Conservation (phyloP, 2,113 vertebrate species). For the Orientallactaga bullata region DNA sequence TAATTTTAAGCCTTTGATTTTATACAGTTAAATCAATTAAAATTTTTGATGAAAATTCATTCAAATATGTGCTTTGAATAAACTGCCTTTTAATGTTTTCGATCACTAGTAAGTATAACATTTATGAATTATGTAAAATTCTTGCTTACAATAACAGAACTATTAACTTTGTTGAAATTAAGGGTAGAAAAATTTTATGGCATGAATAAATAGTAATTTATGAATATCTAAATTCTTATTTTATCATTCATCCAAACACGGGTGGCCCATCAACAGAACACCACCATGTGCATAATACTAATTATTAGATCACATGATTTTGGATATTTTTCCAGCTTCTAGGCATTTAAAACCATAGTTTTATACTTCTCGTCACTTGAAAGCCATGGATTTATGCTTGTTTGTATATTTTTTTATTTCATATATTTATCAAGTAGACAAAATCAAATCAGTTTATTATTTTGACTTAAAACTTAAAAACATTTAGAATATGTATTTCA, state of each 20-base stretch:
- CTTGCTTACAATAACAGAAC: background rate
- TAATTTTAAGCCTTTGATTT: conserved; percentile 54
- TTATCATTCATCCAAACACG: conserved; percentile 24
- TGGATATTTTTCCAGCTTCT: conserved; percentile 27
- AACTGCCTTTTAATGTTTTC: conserved; percentile 47
- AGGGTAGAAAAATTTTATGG: conserved; percentile 31
- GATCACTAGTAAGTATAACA: conserved; percentile 27
- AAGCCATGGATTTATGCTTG: background rate
- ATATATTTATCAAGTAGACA: conserved; percentile 8
- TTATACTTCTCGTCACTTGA: background rate
- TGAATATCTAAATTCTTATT: conserved; percentile 29
- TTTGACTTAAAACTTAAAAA: background rate
- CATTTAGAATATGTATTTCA: background rate
- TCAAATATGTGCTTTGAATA: conserved; percentile 44
- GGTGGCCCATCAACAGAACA: background rate
- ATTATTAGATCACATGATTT: background rate
- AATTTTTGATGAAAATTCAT: conserved; percentile 39
- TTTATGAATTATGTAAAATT: conserved; percentile 45
- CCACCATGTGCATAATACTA: background rate
- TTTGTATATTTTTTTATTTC: conserved; percentile 17
- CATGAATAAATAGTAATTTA: conserved; percentile 10
- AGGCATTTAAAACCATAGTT: background rate
- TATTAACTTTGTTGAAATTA: conserved; percentile 59
- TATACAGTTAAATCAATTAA: conserved; percentile 34
- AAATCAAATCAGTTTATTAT: conserved; percentile 29